Conservation (phyloP, 2,113 vertebrate genomes). For the Bambusicola thoracicus region DNA sequence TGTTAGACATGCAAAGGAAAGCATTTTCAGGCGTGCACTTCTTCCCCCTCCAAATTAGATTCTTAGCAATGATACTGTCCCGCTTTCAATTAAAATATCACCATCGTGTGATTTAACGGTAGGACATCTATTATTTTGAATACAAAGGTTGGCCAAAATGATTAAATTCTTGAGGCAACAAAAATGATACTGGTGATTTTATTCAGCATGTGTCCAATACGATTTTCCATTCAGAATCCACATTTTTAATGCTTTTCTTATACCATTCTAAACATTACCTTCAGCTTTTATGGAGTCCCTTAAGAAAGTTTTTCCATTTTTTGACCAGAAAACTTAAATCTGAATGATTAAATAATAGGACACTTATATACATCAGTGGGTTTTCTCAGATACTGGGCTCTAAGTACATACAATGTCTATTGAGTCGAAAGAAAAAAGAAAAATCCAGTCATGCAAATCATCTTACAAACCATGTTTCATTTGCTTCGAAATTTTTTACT, state of each 20-base stretch:
- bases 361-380: constrained; percentile 68
- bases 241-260: constrained; percentile 59
- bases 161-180: constrained; percentile 59
- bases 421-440: constrained; percentile 58
- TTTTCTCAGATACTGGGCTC: constrained; percentile 56
- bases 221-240: constrained; percentile 76
- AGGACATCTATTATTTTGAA: background rate
- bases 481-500: constrained; percentile 64
- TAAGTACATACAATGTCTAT: constrained; percentile 74
- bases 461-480: constrained; percentile 61
- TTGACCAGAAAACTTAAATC: constrained; percentile 74
- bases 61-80: background rate
- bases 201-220: constrained; percentile 79
- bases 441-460: constrained; percentile 78
- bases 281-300: constrained; percentile 72
- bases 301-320: constrained; percentile 65
- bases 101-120: background rate
- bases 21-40: background rate
- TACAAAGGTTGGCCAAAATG: constrained; percentile 35
- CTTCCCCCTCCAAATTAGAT: background rate
- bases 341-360: constrained; percentile 73
- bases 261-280: constrained; percentile 70
- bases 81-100: background rate
- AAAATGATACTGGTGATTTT: constrained; percentile 79
- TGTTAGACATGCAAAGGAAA: background rate